A percentile compares a stretch with the other conserved stretches of the same genome.
Conservation (phyloP, 2,888 invertebrate genomes). For the Pegoplata infirma region DNA sequence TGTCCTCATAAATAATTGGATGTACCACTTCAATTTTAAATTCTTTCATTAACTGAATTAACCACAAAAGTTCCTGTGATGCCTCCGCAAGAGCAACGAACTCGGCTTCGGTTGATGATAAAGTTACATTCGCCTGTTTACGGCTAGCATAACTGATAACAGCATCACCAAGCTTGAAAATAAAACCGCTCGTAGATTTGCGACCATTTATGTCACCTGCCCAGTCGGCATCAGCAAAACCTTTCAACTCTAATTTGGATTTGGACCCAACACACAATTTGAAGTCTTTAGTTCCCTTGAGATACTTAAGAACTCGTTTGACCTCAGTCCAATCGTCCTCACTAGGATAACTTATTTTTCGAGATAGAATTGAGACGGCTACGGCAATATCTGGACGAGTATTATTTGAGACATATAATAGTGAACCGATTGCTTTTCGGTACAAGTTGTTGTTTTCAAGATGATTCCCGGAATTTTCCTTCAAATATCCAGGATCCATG, state of each 20-base stretch:
- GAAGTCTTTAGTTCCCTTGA: not conserved
- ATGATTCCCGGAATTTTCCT: not conserved
- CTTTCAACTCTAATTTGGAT: not conserved
- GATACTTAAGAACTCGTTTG: constrained; percentile 5
- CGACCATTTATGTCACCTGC: constrained; percentile 1
- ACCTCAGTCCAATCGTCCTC: not conserved
- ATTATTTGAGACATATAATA: constrained; percentile 12
- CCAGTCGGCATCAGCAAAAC: constrained; percentile 25
- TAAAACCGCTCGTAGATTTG: constrained; percentile 6
- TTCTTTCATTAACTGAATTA: not conserved
- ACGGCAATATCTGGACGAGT: constrained; percentile 19
- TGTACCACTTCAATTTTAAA: not conserved
- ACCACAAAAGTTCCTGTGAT: not conserved
- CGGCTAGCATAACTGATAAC: constrained; percentile 13
- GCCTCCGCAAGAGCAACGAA: constrained; percentile 4
- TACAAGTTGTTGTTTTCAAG: not conserved
- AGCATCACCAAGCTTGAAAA: constrained; percentile 20
- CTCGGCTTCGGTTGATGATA: constrained; percentile 19
- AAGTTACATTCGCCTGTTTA: constrained; percentile 18
- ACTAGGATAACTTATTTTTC: constrained; percentile 6
- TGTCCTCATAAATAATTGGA: constrained; percentile 11
- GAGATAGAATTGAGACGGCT: constrained; percentile 1
- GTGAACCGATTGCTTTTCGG: constrained; percentile 5
- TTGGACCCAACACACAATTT: constrained; percentile 22
- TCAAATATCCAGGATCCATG: constrained; percentile 40